phyloP scores from a whole-genome alignment of 2,888 invertebrate species.

The Miltochrista miniata region DNA sequence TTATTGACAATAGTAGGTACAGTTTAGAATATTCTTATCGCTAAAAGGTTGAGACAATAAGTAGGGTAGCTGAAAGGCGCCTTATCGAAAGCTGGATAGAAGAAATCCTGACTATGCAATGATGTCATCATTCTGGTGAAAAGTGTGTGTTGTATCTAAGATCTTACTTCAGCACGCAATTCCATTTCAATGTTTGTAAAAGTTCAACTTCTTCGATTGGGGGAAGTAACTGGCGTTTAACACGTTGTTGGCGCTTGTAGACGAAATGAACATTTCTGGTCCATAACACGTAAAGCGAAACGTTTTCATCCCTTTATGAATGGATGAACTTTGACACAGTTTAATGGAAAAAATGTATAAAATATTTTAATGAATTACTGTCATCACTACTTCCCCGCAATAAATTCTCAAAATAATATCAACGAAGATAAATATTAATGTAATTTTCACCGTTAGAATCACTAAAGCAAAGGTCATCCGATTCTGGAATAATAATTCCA shows the following conservation, averaged over 20 bases:
- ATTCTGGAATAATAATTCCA: background rate
- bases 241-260: background rate
- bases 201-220: too few relatives aligned
- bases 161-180: too few relatives aligned
- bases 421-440: background rate
- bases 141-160: background rate
- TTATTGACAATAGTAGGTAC: slow-evolving; percentile 23
- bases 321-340: too few relatives aligned
- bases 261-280: background rate
- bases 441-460: background rate
- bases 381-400: too few relatives aligned
- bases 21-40: slow-evolving; percentile 31
- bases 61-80: slow-evolving; percentile 24
- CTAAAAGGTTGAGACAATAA: slow-evolving; percentile 23
- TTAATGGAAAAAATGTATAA: too few relatives aligned
- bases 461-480: slow-evolving; percentile 1
- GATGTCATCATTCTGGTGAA: background rate
- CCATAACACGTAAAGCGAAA: too few relatives aligned
- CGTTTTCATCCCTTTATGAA: too few relatives aligned
- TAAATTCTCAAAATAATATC: background rate
- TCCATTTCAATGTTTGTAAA: too few relatives aligned
- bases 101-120: slow-evolving; percentile 12
- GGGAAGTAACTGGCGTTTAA: too few relatives aligned
- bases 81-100: slow-evolving; percentile 30
- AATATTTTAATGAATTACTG: too few relatives aligned